Evolutionary conservation across 2,113 vertebrate species (phyloP).

Genomic region (Coreoperca whiteheadi): DNA sequence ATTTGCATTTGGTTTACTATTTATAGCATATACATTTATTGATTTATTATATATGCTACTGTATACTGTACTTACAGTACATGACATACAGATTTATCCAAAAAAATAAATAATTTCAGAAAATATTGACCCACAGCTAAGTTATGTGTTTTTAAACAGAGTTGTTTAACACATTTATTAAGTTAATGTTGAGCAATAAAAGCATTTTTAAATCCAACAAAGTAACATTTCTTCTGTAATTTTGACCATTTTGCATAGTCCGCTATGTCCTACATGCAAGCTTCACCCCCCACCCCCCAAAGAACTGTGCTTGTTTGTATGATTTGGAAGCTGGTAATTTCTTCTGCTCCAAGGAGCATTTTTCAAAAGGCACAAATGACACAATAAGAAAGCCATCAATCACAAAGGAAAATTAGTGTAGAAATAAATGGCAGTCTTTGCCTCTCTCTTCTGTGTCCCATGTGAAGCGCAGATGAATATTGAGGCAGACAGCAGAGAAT

Average conservation of each 20-base stretch:
- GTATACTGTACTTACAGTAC: neutral
- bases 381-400: constrained; percentile 87
- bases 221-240: constrained; percentile 7
- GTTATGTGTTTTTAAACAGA: constrained; percentile 11
- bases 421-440: constrained; percentile 80
- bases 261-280: constrained; percentile 37
- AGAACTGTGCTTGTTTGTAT: constrained; percentile 70
- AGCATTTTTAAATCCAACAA: neutral
- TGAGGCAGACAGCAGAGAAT: constrained; percentile 74
- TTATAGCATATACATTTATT: neutral
- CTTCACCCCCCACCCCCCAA: constrained; percentile 30
- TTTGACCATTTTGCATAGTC: constrained; percentile 34
- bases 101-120: too few species aligned
- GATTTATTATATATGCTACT: neutral
- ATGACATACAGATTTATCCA: neutral
- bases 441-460: constrained; percentile 57
- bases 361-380: constrained; percentile 83
- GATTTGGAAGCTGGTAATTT: constrained; percentile 81
- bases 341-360: constrained; percentile 83
- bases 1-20: neutral
- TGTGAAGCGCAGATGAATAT: constrained; percentile 74
- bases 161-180: constrained; percentile 7
- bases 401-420: constrained; percentile 85
- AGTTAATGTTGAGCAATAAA: constrained; percentile 22
- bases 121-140: neutral